A percentile compares a stretch with the other conserved stretches of the same genome.
Conservation (phyloP, 2,113 vertebrate species). For the Spheniscus mendiculus region DNA sequence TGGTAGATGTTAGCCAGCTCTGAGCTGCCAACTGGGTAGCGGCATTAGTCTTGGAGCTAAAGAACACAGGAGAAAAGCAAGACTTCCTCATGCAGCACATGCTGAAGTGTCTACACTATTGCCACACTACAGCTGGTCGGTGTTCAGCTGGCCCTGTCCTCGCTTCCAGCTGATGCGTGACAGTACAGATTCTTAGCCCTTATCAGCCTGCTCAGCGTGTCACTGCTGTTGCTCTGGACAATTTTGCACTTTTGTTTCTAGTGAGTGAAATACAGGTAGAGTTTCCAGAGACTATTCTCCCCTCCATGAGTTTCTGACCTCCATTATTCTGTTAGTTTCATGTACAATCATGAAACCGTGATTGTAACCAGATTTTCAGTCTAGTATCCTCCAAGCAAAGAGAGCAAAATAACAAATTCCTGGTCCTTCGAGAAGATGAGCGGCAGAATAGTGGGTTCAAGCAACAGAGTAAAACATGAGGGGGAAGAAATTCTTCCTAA, state of each 20-base stretch:
- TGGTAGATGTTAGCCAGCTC: not conserved
- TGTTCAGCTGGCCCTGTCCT: not conserved
- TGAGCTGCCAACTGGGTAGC: not conserved
- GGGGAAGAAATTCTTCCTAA: not conserved
- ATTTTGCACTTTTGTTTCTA: not conserved
- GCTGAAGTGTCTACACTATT: accelerated
- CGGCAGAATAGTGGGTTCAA: not conserved
- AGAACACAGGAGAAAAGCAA: not conserved
- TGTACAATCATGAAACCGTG: not conserved
- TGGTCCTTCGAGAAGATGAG: not conserved
- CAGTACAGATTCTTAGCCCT: not conserved
- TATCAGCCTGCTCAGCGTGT: not conserved
- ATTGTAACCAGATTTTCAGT: not conserved
- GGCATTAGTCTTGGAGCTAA: not conserved
- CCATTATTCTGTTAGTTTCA: not conserved
- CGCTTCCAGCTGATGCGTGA: accelerated
- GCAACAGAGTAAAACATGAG: not conserved
- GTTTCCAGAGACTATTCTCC: not conserved
- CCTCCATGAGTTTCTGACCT: not conserved
- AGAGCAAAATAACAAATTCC: not conserved
- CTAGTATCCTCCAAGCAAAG: not conserved
- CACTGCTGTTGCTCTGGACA: not conserved
- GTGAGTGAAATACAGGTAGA: not conserved
- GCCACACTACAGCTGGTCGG: not conserved
- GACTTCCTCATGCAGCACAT: accelerated